phyloP scores from a whole-genome alignment of 2,113 vertebrate species.

The Columbina picui region DNA sequence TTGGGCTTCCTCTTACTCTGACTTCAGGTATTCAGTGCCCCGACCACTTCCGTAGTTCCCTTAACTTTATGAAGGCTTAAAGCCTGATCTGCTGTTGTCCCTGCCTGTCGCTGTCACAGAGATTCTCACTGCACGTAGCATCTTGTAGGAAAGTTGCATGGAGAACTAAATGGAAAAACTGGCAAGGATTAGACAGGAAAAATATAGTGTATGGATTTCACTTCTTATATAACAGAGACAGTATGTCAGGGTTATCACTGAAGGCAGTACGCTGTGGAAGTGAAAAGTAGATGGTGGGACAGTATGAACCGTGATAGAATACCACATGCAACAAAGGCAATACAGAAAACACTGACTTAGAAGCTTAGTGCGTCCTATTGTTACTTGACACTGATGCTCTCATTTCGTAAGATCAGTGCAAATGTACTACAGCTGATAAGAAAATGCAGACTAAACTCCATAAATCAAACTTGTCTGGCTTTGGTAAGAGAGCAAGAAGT shows the following conservation, averaged over 20 bases:
- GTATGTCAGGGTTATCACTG: background rate
- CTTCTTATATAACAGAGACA: background rate
- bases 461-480: background rate
- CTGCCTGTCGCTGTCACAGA: background rate
- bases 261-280: background rate
- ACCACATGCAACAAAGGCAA: background rate
- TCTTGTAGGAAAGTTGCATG: background rate
- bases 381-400: background rate
- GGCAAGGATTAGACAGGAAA: background rate
- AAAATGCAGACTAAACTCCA: background rate
- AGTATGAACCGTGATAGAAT: rapidly evolving
- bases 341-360: background rate
- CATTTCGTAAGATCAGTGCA: background rate
- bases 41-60: background rate
- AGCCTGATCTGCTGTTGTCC: background rate
- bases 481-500: background rate
- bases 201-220: rapidly evolving
- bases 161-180: background rate
- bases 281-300: background rate
- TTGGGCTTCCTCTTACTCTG: background rate
- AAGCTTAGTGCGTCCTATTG: background rate
- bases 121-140: background rate
- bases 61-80: background rate
- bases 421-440: background rate
- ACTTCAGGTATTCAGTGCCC: background rate